These are phyloP conservation scores for Diabrotica undecimpunctata DNA, from an alignment of 1,140 invertebrate genomes.

Conservation along the genomic window DNA sequence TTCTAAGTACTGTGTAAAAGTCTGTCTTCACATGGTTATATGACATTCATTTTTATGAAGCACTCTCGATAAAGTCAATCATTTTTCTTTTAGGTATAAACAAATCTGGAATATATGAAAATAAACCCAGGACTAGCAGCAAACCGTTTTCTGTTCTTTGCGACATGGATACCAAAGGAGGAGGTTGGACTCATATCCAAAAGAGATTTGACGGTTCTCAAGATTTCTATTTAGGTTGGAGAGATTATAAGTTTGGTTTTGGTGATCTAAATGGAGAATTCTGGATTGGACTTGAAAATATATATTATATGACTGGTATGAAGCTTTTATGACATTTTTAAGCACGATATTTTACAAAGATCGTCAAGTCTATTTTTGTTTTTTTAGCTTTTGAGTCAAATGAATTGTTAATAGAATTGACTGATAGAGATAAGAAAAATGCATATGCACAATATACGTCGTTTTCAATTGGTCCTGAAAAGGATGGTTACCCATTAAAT, in stretches of 20 bases:
- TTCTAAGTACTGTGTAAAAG: no score
- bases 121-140: not conserved
- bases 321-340: no score
- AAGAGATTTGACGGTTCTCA: slow-evolving; percentile 59
- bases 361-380: not conserved
- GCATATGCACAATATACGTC: slow-evolving; percentile 59
- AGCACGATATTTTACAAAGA: no score
- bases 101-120: slow-evolving; percentile 45
- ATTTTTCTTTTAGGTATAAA: not conserved
- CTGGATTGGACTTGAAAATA: slow-evolving; percentile 49
- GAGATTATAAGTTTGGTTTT: slow-evolving; percentile 48
- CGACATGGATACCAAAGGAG: no score
- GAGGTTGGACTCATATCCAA: slow-evolving; percentile 49
- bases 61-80: no score
- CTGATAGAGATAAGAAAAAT: slow-evolving; percentile 55
- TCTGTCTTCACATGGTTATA: no score
- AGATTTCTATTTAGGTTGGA: slow-evolving; percentile 61
- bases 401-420: slow-evolving; percentile 59
- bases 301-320: slow-evolving; percentile 3
- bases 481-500: slow-evolving; percentile 60
- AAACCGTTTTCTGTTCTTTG: slow-evolving; percentile 60
- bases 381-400: slow-evolving; percentile 14
- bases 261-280: slow-evolving; percentile 43
- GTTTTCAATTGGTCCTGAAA: slow-evolving; percentile 62
- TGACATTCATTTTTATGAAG: no score